Evolutionary conservation across 2,113 vertebrate genomes (phyloP).

Genomic region (Caranx melampygus): DNA sequence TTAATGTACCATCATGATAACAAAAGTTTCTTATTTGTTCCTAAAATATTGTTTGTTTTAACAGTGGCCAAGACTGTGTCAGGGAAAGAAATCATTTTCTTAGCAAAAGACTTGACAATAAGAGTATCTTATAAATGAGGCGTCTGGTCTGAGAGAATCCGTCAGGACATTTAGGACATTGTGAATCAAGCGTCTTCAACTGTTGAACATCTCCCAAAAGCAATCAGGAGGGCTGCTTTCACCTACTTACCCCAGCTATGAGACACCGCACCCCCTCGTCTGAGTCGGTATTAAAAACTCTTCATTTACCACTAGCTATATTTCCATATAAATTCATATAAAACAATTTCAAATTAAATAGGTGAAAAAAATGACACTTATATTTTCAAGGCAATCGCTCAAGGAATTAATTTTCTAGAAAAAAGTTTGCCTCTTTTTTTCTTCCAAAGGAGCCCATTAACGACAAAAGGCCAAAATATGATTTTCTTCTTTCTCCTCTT

Average conservation of each 20-base stretch:
- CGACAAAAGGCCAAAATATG: constrained; percentile 43
- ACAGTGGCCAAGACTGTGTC: neutral
- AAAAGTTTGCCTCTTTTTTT: constrained; percentile 40
- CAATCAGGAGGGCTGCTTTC: constrained; percentile 25
- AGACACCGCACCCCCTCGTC: constrained; percentile 44
- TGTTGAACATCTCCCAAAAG: constrained; percentile 24
- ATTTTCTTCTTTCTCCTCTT: constrained; percentile 40
- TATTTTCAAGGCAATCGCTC: constrained; percentile 71
- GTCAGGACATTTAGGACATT: neutral
- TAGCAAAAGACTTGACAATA: neutral
- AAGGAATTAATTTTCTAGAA: constrained; percentile 60
- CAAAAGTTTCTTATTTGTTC: neutral
- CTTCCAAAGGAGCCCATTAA: constrained; percentile 19
- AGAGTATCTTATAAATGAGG: neutral
- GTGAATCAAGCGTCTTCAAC: constrained; percentile 4
- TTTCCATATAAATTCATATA: constrained; percentile 84
- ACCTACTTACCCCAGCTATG: constrained; percentile 33
- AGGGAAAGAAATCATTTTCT: neutral
- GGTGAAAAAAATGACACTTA: constrained; percentile 60
- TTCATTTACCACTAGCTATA: constrained; percentile 73
- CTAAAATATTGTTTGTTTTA: neutral
- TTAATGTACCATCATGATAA: too few species aligned
- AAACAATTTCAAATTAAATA: constrained; percentile 83
- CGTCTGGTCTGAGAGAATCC: neutral
- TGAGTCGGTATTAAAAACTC: constrained; percentile 67